phyloP scores from a whole-genome alignment of 2,888 invertebrate genomes.

The Caenorhabditis sp. region DNA sequence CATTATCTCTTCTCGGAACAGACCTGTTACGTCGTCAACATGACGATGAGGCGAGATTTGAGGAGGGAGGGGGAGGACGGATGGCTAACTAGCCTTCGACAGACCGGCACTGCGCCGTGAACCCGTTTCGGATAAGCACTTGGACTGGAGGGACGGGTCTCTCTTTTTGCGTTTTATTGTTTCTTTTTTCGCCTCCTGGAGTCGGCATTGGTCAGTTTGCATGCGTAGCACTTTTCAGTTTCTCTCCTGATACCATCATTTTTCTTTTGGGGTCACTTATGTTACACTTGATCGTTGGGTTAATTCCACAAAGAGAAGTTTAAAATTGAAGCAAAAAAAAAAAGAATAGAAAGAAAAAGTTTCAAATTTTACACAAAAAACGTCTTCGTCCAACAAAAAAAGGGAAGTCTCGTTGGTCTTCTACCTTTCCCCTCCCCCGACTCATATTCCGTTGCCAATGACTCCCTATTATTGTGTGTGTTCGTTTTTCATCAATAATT shows the following conservation, averaged over 20 bases:
- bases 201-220: slow-evolving; percentile 52
- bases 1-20: slow-evolving; percentile 52
- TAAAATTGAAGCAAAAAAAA: slow-evolving; percentile 18
- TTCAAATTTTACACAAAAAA: slow-evolving; percentile 19
- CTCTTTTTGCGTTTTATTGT: slow-evolving; percentile 59
- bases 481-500: slow-evolving; percentile 51
- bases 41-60: slow-evolving; percentile 41
- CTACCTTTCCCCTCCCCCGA: slow-evolving; percentile 19
- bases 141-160: slow-evolving; percentile 34
- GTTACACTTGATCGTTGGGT: slow-evolving; percentile 43
- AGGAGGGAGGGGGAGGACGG: slow-evolving; percentile 7
- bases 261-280: slow-evolving; percentile 8
- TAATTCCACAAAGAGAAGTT: slow-evolving; percentile 22
- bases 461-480: slow-evolving; percentile 34
- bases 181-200: slow-evolving; percentile 51
- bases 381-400: slow-evolving; percentile 21
- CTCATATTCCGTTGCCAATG: slow-evolving; percentile 56
- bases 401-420: slow-evolving; percentile 32
- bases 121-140: slow-evolving; percentile 58
- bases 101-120: slow-evolving; percentile 49
- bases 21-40: slow-evolving; percentile 62
- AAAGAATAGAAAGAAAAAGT: slow-evolving; percentile 19
- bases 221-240: slow-evolving; percentile 38
- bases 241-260: not conserved
- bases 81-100: slow-evolving; percentile 58